phyloP scores from a whole-genome alignment of 2,888 invertebrate genomes.

The Theretra japonica region DNA sequence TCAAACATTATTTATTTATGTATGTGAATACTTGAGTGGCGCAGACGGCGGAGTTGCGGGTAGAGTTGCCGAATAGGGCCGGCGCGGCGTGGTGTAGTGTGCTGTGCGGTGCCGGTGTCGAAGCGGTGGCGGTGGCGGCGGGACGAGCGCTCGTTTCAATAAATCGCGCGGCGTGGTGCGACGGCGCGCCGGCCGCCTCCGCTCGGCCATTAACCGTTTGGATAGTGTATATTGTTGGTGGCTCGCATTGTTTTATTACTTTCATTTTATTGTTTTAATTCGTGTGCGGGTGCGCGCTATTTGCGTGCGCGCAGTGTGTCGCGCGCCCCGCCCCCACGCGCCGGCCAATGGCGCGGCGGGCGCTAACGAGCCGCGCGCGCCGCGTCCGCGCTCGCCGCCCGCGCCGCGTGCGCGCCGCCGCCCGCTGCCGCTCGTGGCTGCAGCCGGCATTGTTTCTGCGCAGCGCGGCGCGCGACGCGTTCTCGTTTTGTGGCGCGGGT shows the following conservation, averaged over 20 bases:
- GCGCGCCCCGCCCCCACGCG: slow-evolving; percentile 72
- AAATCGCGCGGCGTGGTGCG: slow-evolving; percentile 66
- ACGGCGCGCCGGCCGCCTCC: slow-evolving; percentile 66
- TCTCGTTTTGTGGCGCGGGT: slow-evolving; percentile 22
- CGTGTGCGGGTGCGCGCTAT: slow-evolving; percentile 83
- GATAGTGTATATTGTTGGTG: slow-evolving; percentile 77
- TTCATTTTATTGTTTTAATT: slow-evolving; percentile 85
- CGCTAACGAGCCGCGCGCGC: slow-evolving; percentile 67
- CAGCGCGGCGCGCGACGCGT: slow-evolving; percentile 59
- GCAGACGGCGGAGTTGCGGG: not conserved
- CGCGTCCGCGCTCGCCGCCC: slow-evolving; percentile 53
- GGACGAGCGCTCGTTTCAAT: slow-evolving; percentile 63
- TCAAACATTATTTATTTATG: slow-evolving; percentile 22
- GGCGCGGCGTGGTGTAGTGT: not conserved
- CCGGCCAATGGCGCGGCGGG: slow-evolving; percentile 70
- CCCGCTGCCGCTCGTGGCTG: slow-evolving; percentile 49
- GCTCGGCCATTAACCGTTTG: slow-evolving; percentile 80
- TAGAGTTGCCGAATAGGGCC: not conserved
- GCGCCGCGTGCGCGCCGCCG: slow-evolving; percentile 52
- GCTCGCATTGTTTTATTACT: slow-evolving; percentile 82
- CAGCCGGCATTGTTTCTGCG: slow-evolving; percentile 49
- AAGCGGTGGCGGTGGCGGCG: slow-evolving; percentile 34
- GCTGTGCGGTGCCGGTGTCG: not conserved
- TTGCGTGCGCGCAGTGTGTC: slow-evolving; percentile 84
- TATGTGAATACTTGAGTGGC: not conserved